These are phyloP conservation scores for Brachionus koreanus DNA, from an alignment of 1,140 invertebrate genomes.

Conservation along the genomic window DNA sequence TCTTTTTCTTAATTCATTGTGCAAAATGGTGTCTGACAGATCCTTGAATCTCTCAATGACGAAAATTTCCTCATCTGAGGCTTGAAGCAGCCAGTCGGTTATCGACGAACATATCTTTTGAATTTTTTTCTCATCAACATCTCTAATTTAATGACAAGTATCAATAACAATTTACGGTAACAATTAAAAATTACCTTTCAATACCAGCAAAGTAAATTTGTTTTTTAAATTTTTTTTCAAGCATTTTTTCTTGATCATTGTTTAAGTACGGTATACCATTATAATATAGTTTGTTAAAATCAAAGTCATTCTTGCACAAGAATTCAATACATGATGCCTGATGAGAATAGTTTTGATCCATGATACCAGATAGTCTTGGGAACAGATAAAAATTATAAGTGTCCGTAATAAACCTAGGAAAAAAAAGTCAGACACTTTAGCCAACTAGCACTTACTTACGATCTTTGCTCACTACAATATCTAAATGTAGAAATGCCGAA, in stretches of 20 bases:
- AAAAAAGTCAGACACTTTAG: neutral
- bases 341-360: conserved; percentile 28
- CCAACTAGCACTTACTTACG: neutral
- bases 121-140: conserved; percentile 59
- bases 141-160: conserved; percentile 12
- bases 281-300: conserved; percentile 71
- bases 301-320: conserved; percentile 65
- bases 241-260: conserved; percentile 57
- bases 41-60: neutral
- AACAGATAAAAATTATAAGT: conserved; percentile 68
- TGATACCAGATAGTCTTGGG: conserved; percentile 63
- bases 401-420: conserved; percentile 61
- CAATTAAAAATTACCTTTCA: conserved; percentile 47
- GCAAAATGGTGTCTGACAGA: conserved; percentile 56
- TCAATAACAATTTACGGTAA: conserved; percentile 43
- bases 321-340: conserved; percentile 66
- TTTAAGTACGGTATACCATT: conserved; percentile 68
- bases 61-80: conserved; percentile 48
- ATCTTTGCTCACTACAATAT: conserved; percentile 26
- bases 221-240: conserved; percentile 53
- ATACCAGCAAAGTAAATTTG: conserved; percentile 48
- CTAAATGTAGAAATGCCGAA: conserved; percentile 23
- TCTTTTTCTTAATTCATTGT: conserved; percentile 61
- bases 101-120: conserved; percentile 50
- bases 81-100: conserved; percentile 57